A percentile compares a stretch with the other conserved stretches of the same genome.
phyloP scores from a whole-genome alignment of 2,113 vertebrate genomes.

The Capreolus pygargus region DNA sequence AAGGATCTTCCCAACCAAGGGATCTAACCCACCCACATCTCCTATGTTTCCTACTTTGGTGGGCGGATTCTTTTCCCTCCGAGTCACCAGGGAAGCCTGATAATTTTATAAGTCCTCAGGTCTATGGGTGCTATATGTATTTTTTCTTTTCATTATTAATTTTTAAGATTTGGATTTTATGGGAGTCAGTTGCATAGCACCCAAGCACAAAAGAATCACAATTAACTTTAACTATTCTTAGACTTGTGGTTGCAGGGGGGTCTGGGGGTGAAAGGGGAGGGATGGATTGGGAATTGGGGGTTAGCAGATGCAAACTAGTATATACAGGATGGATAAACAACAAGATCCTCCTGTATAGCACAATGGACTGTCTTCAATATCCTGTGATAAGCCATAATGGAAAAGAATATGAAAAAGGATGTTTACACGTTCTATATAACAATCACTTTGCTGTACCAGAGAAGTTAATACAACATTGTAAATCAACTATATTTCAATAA shows the following conservation, averaged over 20 bases:
- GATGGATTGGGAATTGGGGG: background rate
- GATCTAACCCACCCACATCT: background rate
- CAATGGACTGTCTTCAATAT: background rate
- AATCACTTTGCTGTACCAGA: background rate
- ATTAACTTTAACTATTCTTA: background rate
- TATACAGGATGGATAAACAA: background rate
- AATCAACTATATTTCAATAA: background rate
- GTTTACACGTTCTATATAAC: background rate
- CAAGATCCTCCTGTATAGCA: background rate
- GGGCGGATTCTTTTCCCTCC: background rate
- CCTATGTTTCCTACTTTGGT: background rate
- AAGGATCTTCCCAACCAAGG: background rate
- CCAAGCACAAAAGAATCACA: background rate
- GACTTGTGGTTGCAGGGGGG: background rate
- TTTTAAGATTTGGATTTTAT: background rate
- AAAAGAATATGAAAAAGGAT: background rate
- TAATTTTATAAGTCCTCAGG: background rate
- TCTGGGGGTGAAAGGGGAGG: background rate
- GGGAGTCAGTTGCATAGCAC: background rate
- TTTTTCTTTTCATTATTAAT: background rate
- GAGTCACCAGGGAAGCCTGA: background rate
- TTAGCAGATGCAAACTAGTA: background rate
- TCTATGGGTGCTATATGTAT: background rate
- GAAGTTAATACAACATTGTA: background rate
- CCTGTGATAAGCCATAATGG: background rate